A percentile compares a stretch with the other conserved stretches of the same genome.
Evolutionary conservation across 2,888 invertebrate genomes (phyloP).

Genomic region (Koerneria pararmatus): DNA sequence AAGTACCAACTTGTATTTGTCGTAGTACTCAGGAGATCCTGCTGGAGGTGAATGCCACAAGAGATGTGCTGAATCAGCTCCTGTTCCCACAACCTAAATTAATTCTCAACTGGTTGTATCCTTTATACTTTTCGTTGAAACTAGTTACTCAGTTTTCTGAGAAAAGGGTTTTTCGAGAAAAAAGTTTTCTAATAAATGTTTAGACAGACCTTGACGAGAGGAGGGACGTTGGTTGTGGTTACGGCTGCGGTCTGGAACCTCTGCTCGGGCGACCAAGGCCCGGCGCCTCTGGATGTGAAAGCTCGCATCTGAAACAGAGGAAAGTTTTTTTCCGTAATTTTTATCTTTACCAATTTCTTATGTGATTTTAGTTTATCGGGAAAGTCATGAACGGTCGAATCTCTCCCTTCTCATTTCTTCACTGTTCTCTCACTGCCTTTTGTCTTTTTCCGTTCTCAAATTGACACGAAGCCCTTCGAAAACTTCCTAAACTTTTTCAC

Average conservation of each 20-base stretch:
- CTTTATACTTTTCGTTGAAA: slow-evolving; percentile 1
- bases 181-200: neutral
- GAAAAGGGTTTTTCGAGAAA: neutral
- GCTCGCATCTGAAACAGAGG: slow-evolving; percentile 52
- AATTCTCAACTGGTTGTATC: neutral
- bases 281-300: slow-evolving; percentile 56
- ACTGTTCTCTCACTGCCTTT: too few species aligned
- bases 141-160: too few species aligned
- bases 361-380: too few species aligned
- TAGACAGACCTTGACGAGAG: slow-evolving; percentile 14
- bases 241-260: slow-evolving; percentile 48
- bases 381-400: too few species aligned
- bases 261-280: slow-evolving; percentile 57
- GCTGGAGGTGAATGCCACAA: slow-evolving; percentile 57
- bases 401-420: too few species aligned
- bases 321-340: neutral
- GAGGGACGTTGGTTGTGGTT: slow-evolving; percentile 28
- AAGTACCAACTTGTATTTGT: slow-evolving; percentile 55
- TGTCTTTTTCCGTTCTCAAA: too few species aligned
- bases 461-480: too few species aligned
- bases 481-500: too few species aligned
- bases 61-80: slow-evolving; percentile 51
- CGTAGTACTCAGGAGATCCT: slow-evolving; percentile 45
- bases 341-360: neutral
- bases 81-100: slow-evolving; percentile 47